These are phyloP conservation scores for Gonatopus flavifemur DNA, from an alignment of 1,140 invertebrate species.

Conservation along the genomic window DNA sequence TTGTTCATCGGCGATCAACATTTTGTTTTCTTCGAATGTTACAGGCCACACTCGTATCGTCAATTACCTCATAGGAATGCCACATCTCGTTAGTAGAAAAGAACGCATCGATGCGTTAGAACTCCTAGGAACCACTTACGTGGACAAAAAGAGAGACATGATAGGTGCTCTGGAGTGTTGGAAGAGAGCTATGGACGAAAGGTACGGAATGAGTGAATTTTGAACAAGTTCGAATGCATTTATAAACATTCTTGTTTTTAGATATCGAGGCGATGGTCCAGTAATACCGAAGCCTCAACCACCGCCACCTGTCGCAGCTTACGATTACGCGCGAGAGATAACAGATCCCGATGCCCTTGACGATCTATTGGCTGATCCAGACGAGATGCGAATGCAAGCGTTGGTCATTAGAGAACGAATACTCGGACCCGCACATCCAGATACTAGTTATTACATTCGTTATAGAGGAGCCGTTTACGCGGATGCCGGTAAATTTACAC, in stretches of 20 bases:
- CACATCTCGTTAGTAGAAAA: constrained; percentile 69
- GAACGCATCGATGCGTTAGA: constrained; percentile 91
- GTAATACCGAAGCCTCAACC: constrained; percentile 70
- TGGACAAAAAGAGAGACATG: constrained; percentile 96
- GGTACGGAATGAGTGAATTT: constrained; percentile 62
- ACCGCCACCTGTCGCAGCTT: constrained; percentile 75
- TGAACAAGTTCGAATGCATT: background rate
- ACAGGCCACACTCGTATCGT: constrained; percentile 88
- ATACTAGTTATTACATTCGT: constrained; percentile 94
- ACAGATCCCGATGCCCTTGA: constrained; percentile 76
- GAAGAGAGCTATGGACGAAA: constrained; percentile 85
- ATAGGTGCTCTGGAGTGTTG: constrained; percentile 83
- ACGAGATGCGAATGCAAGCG: constrained; percentile 96
- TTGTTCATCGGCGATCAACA: constrained; percentile 12
- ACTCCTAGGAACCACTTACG: constrained; percentile 91
- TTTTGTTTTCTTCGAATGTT: constrained; percentile 12
- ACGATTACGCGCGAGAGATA: constrained; percentile 85
- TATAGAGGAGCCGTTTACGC: constrained; percentile 93
- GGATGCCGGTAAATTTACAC: constrained; percentile 87
- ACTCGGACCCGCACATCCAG: constrained; percentile 88
- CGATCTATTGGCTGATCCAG: constrained; percentile 86
- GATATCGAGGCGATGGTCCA: constrained; percentile 60
- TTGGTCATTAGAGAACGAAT: constrained; percentile 92
- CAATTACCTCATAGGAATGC: constrained; percentile 78
- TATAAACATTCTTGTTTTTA: constrained; percentile 16